Conservation (phyloP, 2,888 invertebrate species). For the Chaitophorus viminalis region DNA sequence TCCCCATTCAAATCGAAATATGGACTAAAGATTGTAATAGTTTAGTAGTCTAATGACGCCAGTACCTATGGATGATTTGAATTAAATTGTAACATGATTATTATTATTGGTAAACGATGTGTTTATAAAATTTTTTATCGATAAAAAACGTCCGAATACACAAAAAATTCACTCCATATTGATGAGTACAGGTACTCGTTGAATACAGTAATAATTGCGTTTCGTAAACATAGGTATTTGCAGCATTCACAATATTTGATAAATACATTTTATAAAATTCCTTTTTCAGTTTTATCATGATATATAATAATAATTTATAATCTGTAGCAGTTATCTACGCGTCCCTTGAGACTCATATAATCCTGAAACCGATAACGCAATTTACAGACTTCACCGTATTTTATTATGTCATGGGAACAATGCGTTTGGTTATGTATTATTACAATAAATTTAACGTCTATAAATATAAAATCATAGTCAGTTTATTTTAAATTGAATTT, state of each 20-base stretch:
- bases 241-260: background rate
- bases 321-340: constrained; percentile 12
- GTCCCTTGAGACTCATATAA: constrained; percentile 35
- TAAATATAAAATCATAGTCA: background rate
- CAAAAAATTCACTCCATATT: background rate
- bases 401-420: constrained; percentile 9
- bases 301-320: constrained; percentile 17
- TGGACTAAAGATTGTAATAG: no score
- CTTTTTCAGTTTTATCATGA: background rate
- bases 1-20: no score
- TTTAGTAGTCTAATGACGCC: no score
- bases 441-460: constrained; percentile 15
- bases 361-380: constrained; percentile 6
- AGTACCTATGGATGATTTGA: no score
- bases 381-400: constrained; percentile 14
- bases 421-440: background rate
- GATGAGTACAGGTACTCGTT: background rate
- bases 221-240: background rate
- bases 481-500: background rate
- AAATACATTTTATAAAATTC: background rate
- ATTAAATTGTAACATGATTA: no score
- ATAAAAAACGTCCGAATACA: no score
- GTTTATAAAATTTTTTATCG: no score
- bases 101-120: no score
- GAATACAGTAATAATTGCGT: background rate